These are phyloP conservation scores for Ciconia nigra DNA, from an alignment of 2,797 vertebrate genomes.

Conservation along the genomic window DNA sequence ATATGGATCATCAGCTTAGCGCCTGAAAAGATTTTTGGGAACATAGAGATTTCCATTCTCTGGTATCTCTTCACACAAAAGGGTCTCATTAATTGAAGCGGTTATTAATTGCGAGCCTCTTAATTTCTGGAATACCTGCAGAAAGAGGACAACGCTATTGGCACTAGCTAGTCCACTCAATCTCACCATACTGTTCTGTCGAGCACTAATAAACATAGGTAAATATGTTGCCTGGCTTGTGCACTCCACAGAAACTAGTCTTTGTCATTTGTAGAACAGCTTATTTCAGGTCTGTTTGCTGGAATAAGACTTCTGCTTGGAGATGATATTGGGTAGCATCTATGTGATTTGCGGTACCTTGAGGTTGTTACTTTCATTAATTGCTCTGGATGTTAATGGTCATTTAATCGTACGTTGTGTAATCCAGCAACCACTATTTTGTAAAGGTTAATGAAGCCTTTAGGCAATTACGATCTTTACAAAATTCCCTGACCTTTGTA, in stretches of 20 bases:
- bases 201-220: not conserved
- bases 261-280: not conserved
- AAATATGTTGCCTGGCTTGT: not conserved
- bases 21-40: not conserved
- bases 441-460: slow-evolving; percentile 53
- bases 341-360: not conserved
- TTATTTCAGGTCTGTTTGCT: not conserved
- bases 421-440: slow-evolving; percentile 2
- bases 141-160: not conserved
- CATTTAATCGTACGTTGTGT: slow-evolving; percentile 12
- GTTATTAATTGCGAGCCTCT: not conserved
- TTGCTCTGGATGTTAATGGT: slow-evolving; percentile 31
- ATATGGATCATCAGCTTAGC: not conserved
- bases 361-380: slow-evolving; percentile 9
- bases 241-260: not conserved
- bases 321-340: not conserved
- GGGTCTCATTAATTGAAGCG: not conserved
- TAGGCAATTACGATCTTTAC: slow-evolving; percentile 27
- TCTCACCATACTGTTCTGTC: not conserved
- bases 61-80: not conserved
- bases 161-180: not conserved
- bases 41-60: not conserved
- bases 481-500: slow-evolving; percentile 26
- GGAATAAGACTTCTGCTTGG: not conserved
- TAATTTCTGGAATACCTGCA: not conserved